Evolutionary conservation across 2,888 invertebrate species (phyloP).

Genomic region (Pyrgus malvae): DNA sequence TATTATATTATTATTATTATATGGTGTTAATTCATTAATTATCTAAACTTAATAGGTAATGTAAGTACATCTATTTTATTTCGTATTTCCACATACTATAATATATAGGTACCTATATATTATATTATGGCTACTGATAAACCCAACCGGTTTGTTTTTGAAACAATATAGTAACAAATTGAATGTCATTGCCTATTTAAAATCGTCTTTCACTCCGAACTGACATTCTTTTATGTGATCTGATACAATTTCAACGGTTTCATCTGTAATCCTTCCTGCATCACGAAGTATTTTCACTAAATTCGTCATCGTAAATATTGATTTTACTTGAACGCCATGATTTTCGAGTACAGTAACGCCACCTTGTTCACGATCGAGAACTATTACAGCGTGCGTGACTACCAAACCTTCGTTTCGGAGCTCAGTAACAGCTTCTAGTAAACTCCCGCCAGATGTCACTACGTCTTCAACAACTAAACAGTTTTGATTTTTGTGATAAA

Average conservation of each 20-base stretch:
- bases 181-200: too few relatives aligned
- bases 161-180: too few relatives aligned
- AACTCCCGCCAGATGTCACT: constrained; percentile 94
- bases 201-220: constrained; percentile 58
- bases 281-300: constrained; percentile 84
- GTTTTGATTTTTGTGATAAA: constrained; percentile 83
- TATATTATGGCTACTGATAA: too few relatives aligned
- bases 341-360: constrained; percentile 87
- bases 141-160: too few relatives aligned
- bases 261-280: constrained; percentile 82
- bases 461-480: constrained; percentile 98
- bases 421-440: constrained; percentile 92
- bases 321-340: constrained; percentile 86
- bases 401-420: constrained; percentile 82
- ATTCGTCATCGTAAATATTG: constrained; percentile 85
- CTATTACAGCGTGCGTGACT: constrained; percentile 91
- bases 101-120: too few relatives aligned
- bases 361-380: constrained; percentile 97
- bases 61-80: too few relatives aligned
- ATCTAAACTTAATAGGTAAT: too few relatives aligned
- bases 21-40: too few relatives aligned
- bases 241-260: constrained; percentile 62
- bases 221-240: constrained; percentile 68
- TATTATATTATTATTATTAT: too few relatives aligned
- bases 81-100: too few relatives aligned